Percentiles rank a stretch among this genome's conserved stretches.
These are phyloP conservation scores for Pyrgilauda ruficollis DNA, from an alignment of 2,113 vertebrate species.

Conservation along the genomic window DNA sequence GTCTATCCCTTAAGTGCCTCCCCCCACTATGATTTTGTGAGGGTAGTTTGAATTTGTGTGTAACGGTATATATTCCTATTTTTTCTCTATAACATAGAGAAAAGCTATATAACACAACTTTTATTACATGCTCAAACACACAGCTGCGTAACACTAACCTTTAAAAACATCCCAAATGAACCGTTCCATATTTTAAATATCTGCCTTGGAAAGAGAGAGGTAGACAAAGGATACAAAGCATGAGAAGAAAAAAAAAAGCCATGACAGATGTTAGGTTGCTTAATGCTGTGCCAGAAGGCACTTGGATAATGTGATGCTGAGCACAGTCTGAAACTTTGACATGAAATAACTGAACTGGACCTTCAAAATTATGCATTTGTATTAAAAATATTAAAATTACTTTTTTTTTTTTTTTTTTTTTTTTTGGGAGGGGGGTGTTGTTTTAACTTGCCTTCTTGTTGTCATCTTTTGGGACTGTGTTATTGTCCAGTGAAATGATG, in stretches of 20 bases:
- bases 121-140: neutral
- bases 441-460: neutral
- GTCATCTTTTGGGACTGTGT: neutral
- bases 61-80: neutral
- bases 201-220: neutral
- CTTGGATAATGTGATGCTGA: neutral
- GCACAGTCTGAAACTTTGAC: neutral
- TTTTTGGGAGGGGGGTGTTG: accelerated
- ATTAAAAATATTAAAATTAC: neutral
- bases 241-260: neutral
- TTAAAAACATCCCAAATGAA: neutral
- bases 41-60: neutral
- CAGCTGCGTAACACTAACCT: neutral
- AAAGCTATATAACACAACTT: neutral
- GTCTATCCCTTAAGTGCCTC: neutral
- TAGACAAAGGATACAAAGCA: neutral
- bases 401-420: neutral
- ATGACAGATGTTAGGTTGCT: slow-evolving; percentile 43
- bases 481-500: neutral
- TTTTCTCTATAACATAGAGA: neutral
- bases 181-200: neutral
- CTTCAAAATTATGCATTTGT: neutral
- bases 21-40: neutral
- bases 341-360: neutral
- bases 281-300: slow-evolving; percentile 42